A percentile compares a stretch with the other conserved stretches of the same genome.
These are phyloP conservation scores for Heliconius congener DNA, from an alignment of 1,140 invertebrate species.

Conservation along the genomic window DNA sequence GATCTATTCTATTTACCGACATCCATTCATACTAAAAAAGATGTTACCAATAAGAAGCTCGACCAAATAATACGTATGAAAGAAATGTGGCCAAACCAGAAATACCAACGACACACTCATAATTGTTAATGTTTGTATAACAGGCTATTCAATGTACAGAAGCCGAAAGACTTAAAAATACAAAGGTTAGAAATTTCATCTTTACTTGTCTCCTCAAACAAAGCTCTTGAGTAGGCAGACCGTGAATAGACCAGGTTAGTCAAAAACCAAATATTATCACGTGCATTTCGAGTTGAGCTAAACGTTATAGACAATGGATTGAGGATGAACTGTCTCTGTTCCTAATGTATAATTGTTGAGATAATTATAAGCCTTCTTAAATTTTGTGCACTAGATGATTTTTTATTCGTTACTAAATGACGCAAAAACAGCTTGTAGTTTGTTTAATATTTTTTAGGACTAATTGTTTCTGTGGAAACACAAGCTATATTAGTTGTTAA, in stretches of 20 bases:
- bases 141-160: conserved; percentile 12
- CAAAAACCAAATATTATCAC: conserved; percentile 78
- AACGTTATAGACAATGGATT: background rate
- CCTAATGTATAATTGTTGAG: background rate
- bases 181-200: conserved; percentile 46
- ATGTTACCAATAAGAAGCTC: background rate
- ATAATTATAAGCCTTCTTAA: background rate
- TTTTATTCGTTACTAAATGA: too few species aligned
- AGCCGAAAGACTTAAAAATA: conserved; percentile 42
- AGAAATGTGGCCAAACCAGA: conserved; percentile 12
- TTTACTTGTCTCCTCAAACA: conserved; percentile 70
- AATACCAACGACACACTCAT: conserved; percentile 8
- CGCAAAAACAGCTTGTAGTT: too few species aligned
- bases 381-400: too few species aligned
- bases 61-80: background rate
- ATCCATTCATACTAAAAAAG: background rate
- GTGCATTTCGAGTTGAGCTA: conserved; percentile 38
- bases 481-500: too few species aligned
- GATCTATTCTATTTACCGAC: background rate
- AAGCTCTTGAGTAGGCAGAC: conserved; percentile 66
- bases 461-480: too few species aligned
- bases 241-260: conserved; percentile 65
- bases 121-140: conserved; percentile 66
- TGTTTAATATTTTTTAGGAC: too few species aligned
- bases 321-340: background rate